These are phyloP conservation scores for Cryptotis parvus DNA, from an alignment of 2,113 vertebrate species.

Conservation along the genomic window DNA sequence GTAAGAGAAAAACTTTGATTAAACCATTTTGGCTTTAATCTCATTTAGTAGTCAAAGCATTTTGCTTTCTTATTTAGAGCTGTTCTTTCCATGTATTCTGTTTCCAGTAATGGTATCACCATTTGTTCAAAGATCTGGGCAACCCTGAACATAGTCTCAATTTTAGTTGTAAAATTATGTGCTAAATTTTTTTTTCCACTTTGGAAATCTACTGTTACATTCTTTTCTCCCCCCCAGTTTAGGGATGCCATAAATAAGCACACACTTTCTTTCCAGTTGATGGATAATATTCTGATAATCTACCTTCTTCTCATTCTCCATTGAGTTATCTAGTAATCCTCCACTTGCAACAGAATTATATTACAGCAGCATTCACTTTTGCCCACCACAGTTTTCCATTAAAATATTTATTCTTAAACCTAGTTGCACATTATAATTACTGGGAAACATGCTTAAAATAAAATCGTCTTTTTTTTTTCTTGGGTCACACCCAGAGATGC, in stretches of 20 bases:
- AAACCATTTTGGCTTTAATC: slow-evolving; percentile 23
- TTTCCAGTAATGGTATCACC: slow-evolving; percentile 2
- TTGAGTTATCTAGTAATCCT: background rate
- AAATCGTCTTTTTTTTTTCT: too few relatives aligned
- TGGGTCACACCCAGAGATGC: too few relatives aligned
- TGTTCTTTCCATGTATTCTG: background rate
- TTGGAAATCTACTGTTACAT: background rate
- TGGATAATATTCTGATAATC: background rate
- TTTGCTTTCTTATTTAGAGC: slow-evolving; percentile 19
- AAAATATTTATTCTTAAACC: background rate
- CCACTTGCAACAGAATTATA: background rate
- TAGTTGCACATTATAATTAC: background rate
- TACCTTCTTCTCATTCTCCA: background rate
- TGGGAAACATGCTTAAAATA: slow-evolving; percentile 42
- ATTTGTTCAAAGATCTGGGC: background rate
- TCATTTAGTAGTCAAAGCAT: background rate
- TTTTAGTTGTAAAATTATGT: background rate
- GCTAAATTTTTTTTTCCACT: background rate
- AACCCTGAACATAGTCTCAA: background rate
- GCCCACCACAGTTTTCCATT: background rate
- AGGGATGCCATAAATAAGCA: background rate
- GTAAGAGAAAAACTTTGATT: slow-evolving; percentile 39
- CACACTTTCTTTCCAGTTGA: background rate
- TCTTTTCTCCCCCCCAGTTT: background rate
- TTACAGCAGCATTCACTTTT: background rate